Evolutionary conservation across 2,888 invertebrate genomes (phyloP), one percentile per base, ranked within the genome.

Genomic region (Gastracanthus pulcherrimus): DNA sequence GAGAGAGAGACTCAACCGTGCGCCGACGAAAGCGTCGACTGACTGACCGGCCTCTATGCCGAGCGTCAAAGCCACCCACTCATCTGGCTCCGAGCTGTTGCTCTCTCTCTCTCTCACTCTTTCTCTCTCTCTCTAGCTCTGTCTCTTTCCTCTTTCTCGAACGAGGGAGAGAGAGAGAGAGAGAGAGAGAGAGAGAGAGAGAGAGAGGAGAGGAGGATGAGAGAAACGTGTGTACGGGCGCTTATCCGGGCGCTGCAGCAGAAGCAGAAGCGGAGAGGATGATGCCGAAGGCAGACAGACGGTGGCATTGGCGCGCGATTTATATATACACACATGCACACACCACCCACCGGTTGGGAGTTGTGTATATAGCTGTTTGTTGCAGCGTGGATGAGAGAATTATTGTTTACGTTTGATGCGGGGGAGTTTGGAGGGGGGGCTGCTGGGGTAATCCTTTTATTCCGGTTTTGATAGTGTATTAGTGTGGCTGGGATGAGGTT

Each of bases 61-160:
- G 34, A 64, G 62, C 82, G 81, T 78, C 76, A 82, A 82, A 85
- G 83, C 84, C 85, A 85, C 86, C 86, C 86, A 85, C 86, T 84
- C 87, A 86, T 87, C 86, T 86, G 86, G 84, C 82, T 76, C 34
- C 66, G 55, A 38, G 23, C 51, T 60, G 51, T 67, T 29, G 34
- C 36, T 64, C 31, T 41, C 31, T 26, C 13, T 51, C n/a, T 64
- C 62, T 26, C 29, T 45, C 16, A 29, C 72, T 62, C 74, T 62
- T 62, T 62, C 72, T 72, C 72, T 58, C 31, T 45, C 48, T 23
- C 58, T 55, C 41, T 38, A 58, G 58, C 55, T 38, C 36, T 55
- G n/a, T 71, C 74, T 45, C 64, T 58, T n/a, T 60, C 31, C 26
- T 7, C 62, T 31, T 26, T 26, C 66, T 75, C 38, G 62, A 13